phyloP scores from a whole-genome alignment of 2,113 vertebrate species.

The Rutilus rutilus region DNA sequence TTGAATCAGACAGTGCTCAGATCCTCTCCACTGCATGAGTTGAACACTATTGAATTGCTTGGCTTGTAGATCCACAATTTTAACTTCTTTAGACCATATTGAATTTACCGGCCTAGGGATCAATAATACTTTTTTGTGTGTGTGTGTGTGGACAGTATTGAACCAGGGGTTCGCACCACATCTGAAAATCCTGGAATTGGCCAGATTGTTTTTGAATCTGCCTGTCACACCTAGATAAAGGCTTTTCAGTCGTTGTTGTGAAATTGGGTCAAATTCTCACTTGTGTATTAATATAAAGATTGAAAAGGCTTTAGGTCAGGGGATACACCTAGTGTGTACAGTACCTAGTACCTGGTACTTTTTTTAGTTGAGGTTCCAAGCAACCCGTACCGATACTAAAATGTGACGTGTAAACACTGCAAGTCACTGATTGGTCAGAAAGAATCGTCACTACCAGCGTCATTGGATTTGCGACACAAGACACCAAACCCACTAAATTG shows the following conservation, averaged over 20 bases:
- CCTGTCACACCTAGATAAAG: slow-evolving; percentile 68
- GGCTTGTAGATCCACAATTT: slow-evolving; percentile 80
- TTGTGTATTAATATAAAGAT: slow-evolving; percentile 57
- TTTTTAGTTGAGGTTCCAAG: too few relatives aligned
- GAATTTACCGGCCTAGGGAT: slow-evolving; percentile 79
- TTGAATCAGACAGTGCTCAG: slow-evolving; percentile 80
- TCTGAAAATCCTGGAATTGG: slow-evolving; percentile 69
- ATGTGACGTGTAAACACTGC: too few relatives aligned
- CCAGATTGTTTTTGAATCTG: slow-evolving; percentile 71
- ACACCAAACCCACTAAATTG: too few relatives aligned
- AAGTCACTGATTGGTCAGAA: too few relatives aligned
- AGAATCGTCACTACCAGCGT: too few relatives aligned
- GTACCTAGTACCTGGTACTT: too few relatives aligned
- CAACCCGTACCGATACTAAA: too few relatives aligned
- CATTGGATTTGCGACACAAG: too few relatives aligned
- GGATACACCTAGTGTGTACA: too few relatives aligned
- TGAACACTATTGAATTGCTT: slow-evolving; percentile 80
- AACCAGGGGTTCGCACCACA: slow-evolving; percentile 74
- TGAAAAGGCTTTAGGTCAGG: slow-evolving; percentile 46
- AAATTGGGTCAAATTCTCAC: slow-evolving; percentile 46
- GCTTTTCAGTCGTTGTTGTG: slow-evolving; percentile 62
- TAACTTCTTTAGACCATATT: slow-evolving; percentile 83
- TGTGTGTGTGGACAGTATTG: slow-evolving; percentile 75
- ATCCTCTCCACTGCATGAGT: slow-evolving; percentile 75
- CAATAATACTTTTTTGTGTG: slow-evolving; percentile 82